phyloP scores from a whole-genome alignment of 2,888 invertebrate species.

The Lampropteryx suffumata region DNA sequence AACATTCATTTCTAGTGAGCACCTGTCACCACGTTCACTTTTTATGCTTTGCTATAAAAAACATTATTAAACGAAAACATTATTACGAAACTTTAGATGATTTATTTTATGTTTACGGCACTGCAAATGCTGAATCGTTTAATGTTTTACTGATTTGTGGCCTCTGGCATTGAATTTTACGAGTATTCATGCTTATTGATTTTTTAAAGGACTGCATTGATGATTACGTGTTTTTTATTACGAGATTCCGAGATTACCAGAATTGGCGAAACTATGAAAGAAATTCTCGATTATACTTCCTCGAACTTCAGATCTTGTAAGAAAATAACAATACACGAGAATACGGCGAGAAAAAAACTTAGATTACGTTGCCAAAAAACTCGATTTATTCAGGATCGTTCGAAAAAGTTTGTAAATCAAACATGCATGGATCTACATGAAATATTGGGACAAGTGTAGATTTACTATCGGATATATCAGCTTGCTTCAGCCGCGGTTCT shows the following conservation, averaged over 20 bases:
- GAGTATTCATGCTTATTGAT: too few relatives aligned
- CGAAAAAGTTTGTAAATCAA: conserved; percentile 5
- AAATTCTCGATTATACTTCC: too few relatives aligned
- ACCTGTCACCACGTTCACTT: conserved; percentile 30
- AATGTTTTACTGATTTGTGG: too few relatives aligned
- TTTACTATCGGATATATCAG: conserved; percentile 13
- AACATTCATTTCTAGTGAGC: conserved; percentile 28
- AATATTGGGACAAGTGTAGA: conserved; percentile 11
- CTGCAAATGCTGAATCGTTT: neutral
- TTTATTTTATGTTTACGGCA: conserved; percentile 18
- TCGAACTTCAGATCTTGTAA: too few relatives aligned
- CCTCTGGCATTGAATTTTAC: too few relatives aligned
- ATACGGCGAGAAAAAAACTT: too few relatives aligned
- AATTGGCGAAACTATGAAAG: too few relatives aligned
- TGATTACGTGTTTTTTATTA: too few relatives aligned
- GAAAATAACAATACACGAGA: too few relatives aligned
- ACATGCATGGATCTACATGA: neutral
- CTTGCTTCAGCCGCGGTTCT: neutral
- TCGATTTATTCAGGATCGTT: neutral
- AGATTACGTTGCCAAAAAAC: neutral
- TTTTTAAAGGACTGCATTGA: too few relatives aligned
- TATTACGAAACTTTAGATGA: conserved; percentile 19
- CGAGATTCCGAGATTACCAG: too few relatives aligned
- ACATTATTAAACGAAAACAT: conserved; percentile 24
- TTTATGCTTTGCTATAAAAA: conserved; percentile 33